These are phyloP conservation scores for Eurystomus glaucurus DNA, from an alignment of 2,797 vertebrate genomes.

Conservation along the genomic window DNA sequence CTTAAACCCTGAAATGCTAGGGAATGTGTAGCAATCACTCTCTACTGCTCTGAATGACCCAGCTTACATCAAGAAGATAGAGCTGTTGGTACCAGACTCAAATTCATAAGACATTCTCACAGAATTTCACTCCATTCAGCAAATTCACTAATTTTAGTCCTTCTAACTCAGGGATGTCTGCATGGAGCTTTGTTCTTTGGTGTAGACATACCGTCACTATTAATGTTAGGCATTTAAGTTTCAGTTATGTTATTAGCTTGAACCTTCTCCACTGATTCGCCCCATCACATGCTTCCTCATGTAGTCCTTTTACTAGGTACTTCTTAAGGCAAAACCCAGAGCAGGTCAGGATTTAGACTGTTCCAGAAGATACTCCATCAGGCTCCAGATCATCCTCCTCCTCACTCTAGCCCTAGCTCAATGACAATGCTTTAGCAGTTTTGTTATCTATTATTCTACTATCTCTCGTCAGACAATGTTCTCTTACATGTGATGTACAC, in stretches of 20 bases:
- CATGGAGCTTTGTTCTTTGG: neutral
- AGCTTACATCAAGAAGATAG: neutral
- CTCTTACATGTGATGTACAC: neutral
- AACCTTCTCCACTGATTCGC: neutral
- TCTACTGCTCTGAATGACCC: neutral
- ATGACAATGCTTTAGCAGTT: neutral
- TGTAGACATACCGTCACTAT: neutral
- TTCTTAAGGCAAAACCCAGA: neutral
- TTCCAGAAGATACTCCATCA: neutral
- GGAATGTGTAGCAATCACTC: neutral
- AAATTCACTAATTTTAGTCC: neutral
- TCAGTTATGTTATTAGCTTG: neutral
- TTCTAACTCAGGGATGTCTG: neutral
- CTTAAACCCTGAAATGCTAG: neutral
- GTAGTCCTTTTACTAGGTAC: neutral
- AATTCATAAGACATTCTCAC: neutral
- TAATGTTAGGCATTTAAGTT: neutral
- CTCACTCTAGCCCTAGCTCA: neutral
- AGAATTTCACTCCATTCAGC: neutral
- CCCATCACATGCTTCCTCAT: neutral
- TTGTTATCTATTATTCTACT: neutral
- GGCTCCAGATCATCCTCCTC: neutral
- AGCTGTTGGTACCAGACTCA: neutral
- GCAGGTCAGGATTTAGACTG: neutral
- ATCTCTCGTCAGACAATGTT: neutral